A percentile compares a stretch with the other conserved stretches of the same genome.
Conservation (phyloP, 2,113 vertebrate species). For the Neoarius graeffei region DNA sequence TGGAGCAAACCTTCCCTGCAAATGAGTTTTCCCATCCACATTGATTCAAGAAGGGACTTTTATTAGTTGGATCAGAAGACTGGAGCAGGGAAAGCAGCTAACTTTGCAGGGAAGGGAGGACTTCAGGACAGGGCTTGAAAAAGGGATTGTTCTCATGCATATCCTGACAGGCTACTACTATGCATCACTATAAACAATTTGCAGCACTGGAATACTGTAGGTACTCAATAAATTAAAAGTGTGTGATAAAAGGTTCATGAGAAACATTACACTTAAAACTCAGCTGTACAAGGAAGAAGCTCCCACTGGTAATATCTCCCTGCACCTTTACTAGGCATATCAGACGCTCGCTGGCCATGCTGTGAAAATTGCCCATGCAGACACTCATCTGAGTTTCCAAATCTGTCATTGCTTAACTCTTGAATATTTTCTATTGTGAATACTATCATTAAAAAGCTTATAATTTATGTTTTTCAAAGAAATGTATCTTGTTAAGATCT, state of each 20-base stretch:
- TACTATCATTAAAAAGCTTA: too few relatives aligned
- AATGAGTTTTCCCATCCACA: background rate
- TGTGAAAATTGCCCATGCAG: too few relatives aligned
- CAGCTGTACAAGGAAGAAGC: background rate
- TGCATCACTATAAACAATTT: background rate
- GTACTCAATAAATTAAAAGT: background rate
- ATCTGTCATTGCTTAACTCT: too few relatives aligned
- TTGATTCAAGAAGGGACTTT: background rate
- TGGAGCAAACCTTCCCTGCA: background rate
- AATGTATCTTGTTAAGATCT: too few relatives aligned
- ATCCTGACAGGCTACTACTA: background rate
- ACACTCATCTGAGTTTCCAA: too few relatives aligned
- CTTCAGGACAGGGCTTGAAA: background rate
- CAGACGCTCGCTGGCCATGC: too few relatives aligned
- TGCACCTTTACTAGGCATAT: background rate
- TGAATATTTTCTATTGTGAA: too few relatives aligned
- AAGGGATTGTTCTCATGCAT: background rate
- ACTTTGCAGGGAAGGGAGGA: background rate
- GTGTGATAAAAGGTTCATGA: background rate
- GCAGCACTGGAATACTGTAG: background rate
- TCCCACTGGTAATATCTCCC: background rate
- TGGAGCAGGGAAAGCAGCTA: background rate
- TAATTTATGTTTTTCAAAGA: too few relatives aligned
- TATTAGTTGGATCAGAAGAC: background rate
- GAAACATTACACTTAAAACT: background rate